Evolutionary conservation across 2,797 vertebrate genomes (phyloP).

Genomic region (Trichosurus vulpecula): DNA sequence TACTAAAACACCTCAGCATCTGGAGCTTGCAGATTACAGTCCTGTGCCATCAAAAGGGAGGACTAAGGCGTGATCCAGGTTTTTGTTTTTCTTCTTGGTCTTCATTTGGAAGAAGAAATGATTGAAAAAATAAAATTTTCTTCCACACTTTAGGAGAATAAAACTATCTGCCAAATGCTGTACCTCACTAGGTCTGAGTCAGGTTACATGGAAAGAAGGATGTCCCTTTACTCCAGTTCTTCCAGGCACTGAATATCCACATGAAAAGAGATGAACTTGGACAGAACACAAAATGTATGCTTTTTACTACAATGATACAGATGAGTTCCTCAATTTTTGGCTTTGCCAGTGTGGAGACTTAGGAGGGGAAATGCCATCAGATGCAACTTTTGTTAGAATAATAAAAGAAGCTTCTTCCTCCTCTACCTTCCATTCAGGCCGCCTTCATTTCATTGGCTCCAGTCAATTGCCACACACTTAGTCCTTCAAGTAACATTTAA

Average conservation of each 20-base stretch:
- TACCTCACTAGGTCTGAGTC: conserved; percentile 35
- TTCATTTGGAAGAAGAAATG: conserved; percentile 58
- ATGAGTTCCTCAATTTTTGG: conserved; percentile 10
- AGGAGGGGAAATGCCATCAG: conserved; percentile 21
- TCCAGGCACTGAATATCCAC: conserved; percentile 33
- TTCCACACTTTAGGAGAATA: conserved; percentile 41
- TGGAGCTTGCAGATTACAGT: conserved; percentile 59
- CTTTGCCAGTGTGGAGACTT: neutral
- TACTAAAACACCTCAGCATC: conserved; percentile 63
- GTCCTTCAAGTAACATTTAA: neutral
- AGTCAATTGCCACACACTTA: neutral
- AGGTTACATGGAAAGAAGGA: conserved; percentile 6
- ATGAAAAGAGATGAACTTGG: neutral
- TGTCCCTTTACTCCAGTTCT: neutral
- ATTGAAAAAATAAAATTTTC: conserved; percentile 37
- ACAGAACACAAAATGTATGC: neutral
- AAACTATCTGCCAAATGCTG: conserved; percentile 35
- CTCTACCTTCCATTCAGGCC: neutral
- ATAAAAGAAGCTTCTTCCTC: conserved; percentile 27
- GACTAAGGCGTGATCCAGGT: neutral
- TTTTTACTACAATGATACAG: neutral
- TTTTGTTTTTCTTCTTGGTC: conserved; percentile 35
- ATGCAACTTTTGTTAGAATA: neutral
- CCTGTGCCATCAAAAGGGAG: neutral
- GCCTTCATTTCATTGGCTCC: neutral